Base-by-base conservation (phyloP, 2,113 vertebrate species). In the Cygnus buccinator region DNA sequence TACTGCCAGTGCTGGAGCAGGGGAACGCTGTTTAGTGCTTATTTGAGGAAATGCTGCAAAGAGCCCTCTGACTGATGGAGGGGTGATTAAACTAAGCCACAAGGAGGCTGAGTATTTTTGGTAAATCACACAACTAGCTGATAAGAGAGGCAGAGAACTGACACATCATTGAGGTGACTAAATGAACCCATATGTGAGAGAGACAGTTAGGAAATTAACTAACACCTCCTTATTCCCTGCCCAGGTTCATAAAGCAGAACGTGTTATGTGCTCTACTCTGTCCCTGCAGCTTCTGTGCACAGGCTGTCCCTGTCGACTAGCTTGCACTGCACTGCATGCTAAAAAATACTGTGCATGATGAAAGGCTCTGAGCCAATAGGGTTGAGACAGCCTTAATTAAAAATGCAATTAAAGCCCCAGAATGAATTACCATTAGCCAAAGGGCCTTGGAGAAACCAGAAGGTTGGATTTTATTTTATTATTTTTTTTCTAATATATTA, bases 391-490 rank as follows among this genome's bases (percentile, higher is more conserved):
- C 33, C 54, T 94, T 96, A 91, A 84, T 91, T 96, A 94, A 94
- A 95, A 97, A 92, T 46, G 74, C 67, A 96, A 93, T 94, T 89
- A 95, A 96, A 92, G 59, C 8, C 14, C 11, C 72, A 67, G 77
- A 94, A 89, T 55, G 62, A 83, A 13, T 83, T 95, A 87, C 67
- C 1, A 0, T 70, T 96, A 85, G 93, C 93, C 77, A 94, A 77
- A 89, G 67, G 74, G 89, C 46, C 33, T 75, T 68, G 57, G 20
- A 92, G 33, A 93, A 84, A 92, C n/a, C 58, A 65, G 83, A 75
- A 79, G 17, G 33, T 3, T 92, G 41, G 16, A 8, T 29, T 3
- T 83, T 48, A 48, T 22, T 48, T 48, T 21, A 46, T 46, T 46
- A 25, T 58, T 52, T 93, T 75, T 50, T 3, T 3, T 3, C 23